Conservation (phyloP, 2,113 vertebrate genomes). For the Myiopsitta monachus region DNA sequence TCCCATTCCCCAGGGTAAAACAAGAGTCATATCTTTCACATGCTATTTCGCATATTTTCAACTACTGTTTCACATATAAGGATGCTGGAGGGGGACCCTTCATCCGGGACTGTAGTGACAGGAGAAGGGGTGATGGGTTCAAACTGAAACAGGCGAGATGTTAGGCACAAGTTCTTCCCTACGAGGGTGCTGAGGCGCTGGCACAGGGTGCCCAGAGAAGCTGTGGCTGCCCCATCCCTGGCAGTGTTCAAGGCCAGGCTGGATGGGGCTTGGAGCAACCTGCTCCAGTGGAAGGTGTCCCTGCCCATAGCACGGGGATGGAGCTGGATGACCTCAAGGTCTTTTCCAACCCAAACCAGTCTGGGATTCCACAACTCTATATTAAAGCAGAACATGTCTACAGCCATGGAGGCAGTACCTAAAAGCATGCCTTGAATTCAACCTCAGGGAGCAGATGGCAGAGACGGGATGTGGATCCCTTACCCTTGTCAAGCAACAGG, state of each 20-base stretch:
- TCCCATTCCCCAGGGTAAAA: fast-evolving
- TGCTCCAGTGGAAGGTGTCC: not conserved
- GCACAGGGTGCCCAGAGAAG: not conserved
- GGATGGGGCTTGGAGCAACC: not conserved
- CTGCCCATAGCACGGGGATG: not conserved
- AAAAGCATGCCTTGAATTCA: not conserved
- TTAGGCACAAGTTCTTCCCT: not conserved
- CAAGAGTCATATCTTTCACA: fast-evolving
- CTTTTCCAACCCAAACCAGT: not conserved
- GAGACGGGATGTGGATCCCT: not conserved
- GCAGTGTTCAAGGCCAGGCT: not conserved
- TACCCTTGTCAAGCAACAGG: not conserved
- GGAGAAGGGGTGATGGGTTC: not conserved
- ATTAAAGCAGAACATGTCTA: not conserved
- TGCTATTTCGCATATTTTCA: not conserved
- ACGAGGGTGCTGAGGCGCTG: not conserved
- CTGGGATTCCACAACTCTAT: not conserved
- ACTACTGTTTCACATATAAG: not conserved
- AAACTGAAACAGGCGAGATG: not conserved
- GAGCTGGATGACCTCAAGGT: not conserved
- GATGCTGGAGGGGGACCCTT: not conserved
- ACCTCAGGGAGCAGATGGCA: not conserved
- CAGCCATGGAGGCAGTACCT: not conserved
- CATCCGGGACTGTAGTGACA: not conserved
- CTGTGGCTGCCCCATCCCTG: not conserved